A percentile compares a stretch with the other conserved stretches of the same genome.
Conservation (phyloP, 2,888 invertebrate species). For the Andrena hattorfiana region DNA sequence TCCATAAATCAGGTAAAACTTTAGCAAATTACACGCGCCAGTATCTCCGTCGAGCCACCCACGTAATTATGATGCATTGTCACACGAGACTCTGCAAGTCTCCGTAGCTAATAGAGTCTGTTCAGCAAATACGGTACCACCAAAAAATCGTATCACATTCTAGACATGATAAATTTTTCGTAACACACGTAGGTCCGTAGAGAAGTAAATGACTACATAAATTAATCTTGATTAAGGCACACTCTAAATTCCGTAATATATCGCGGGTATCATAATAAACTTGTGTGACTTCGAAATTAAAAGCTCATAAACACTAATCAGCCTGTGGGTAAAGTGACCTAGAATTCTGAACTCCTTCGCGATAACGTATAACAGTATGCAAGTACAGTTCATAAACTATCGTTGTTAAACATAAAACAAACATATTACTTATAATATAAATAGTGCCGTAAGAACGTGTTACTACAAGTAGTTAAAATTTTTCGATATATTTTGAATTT, state of each 20-base stretch:
- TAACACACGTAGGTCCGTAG: neutral
- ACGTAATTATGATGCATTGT: constrained; percentile 45
- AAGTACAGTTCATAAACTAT: neutral
- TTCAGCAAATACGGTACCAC: neutral
- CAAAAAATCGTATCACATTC: neutral
- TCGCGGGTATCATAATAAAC: neutral
- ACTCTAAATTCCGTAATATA: neutral
- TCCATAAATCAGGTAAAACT: constrained; percentile 70
- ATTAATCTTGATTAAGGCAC: neutral
- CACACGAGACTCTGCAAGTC: constrained; percentile 35
- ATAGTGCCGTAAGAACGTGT: neutral
- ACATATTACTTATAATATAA: neutral
- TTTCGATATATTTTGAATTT: neutral
- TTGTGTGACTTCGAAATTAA: neutral
- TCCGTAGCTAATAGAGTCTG: neutral
- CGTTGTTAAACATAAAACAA: neutral
- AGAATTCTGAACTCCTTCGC: neutral
- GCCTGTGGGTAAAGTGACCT: neutral
- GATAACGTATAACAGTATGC: neutral
- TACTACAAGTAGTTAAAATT: neutral
- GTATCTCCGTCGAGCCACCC: constrained; percentile 46
- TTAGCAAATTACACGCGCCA: constrained; percentile 53
- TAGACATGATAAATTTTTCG: neutral
- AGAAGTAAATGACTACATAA: neutral
- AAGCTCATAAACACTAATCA: neutral